Conservation (phyloP, 2,888 invertebrate species). For the Plebejus argus region DNA sequence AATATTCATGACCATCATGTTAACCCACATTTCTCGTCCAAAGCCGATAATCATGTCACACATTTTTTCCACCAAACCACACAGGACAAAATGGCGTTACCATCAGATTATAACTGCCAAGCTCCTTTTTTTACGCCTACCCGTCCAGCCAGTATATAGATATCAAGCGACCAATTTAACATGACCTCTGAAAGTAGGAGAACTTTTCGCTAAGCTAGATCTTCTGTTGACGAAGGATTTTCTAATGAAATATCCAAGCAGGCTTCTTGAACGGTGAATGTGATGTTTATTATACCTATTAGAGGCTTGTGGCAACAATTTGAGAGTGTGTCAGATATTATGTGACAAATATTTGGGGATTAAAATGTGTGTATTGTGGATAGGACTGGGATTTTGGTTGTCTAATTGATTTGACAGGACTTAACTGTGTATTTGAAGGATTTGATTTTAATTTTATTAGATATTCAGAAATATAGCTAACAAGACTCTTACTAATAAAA, state of each 20-base stretch:
- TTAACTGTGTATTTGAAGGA: neutral
- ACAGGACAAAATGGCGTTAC: slow-evolving; percentile 81
- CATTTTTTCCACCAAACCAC: slow-evolving; percentile 76
- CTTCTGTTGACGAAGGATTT: slow-evolving; percentile 49
- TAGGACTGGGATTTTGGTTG: slow-evolving; percentile 2
- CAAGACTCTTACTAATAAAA: neutral
- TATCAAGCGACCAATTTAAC: slow-evolving; percentile 52
- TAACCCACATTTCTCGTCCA: slow-evolving; percentile 57
- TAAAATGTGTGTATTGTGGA: slow-evolving; percentile 41
- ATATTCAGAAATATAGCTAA: neutral
- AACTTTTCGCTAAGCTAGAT: slow-evolving; percentile 31
- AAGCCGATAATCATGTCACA: slow-evolving; percentile 79
- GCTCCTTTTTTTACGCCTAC: slow-evolving; percentile 76
- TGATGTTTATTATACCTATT: slow-evolving; percentile 78
- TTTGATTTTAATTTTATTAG: neutral
- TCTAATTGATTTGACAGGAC: neutral
- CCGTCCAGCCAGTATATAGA: slow-evolving; percentile 66
- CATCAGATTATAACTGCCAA: slow-evolving; percentile 78
- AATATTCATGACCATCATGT: slow-evolving; percentile 47
- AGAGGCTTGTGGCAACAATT: slow-evolving; percentile 78
- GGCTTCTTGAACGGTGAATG: slow-evolving; percentile 79
- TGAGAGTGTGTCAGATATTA: slow-evolving; percentile 71
- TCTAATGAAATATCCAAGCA: slow-evolving; percentile 76
- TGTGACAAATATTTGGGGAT: slow-evolving; percentile 65
- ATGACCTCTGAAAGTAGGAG: slow-evolving; percentile 45